Evolutionary conservation across 2,888 invertebrate species (phyloP).

Genomic region (Myathropa florea): DNA sequence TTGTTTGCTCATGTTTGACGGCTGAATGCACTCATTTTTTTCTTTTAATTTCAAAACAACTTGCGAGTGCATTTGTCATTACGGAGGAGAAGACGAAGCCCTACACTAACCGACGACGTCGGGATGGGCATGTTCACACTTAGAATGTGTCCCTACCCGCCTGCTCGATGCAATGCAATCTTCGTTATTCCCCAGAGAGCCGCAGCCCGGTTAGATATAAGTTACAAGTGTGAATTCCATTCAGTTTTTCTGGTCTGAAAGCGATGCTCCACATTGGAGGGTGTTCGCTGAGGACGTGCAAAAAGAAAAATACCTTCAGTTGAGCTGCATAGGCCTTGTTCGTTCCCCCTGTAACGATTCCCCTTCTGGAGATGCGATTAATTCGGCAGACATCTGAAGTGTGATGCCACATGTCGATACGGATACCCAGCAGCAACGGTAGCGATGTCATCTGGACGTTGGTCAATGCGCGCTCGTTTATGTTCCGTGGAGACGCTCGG

Average conservation of each 20-base stretch:
- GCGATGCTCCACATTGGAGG: background rate
- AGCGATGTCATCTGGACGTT: background rate
- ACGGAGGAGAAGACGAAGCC: background rate
- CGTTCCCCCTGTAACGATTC: background rate
- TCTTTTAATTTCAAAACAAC: background rate
- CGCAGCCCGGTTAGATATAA: background rate
- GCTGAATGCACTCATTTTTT: slow-evolving; percentile 38
- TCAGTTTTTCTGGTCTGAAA: background rate
- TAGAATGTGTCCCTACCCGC: background rate
- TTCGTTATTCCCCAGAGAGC: background rate
- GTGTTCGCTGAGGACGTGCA: background rate
- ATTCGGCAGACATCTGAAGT: background rate
- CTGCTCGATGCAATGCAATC: background rate
- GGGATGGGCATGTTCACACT: background rate
- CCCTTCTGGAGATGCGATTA: background rate
- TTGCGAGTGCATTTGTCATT: background rate
- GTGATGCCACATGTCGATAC: background rate
- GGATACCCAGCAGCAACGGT: background rate
- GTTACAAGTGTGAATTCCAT: background rate
- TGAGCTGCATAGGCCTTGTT: background rate
- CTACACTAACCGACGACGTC: background rate
- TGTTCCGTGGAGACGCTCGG: background rate
- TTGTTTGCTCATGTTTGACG: slow-evolving; percentile 48
- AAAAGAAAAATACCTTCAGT: background rate
- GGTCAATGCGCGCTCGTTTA: background rate